Conservation (phyloP, 2,113 vertebrate genomes). For the Dromaius novaehollandiae region DNA sequence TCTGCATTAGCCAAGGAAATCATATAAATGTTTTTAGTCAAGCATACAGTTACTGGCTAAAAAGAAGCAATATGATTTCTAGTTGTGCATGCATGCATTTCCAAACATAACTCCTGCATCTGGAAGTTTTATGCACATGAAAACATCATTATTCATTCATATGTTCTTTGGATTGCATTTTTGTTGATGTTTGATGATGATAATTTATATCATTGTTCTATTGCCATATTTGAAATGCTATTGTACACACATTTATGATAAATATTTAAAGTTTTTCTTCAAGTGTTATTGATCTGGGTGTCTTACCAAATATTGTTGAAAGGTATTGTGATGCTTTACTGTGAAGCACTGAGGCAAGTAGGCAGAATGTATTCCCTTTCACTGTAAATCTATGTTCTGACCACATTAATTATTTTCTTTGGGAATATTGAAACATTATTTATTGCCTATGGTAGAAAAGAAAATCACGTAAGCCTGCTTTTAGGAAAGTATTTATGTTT, state of each 20-base stretch:
- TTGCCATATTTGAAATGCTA: conserved; percentile 54
- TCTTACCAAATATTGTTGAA: not conserved
- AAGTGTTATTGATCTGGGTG: not conserved
- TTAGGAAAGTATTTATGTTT: not conserved
- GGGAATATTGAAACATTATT: not conserved
- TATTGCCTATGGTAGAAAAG: not conserved
- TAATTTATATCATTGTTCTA: conserved; percentile 55
- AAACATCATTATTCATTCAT: conserved; percentile 16
- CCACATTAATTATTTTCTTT: not conserved
- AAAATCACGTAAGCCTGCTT: not conserved
- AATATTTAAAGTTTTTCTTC: conserved; percentile 61
- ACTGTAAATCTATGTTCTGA: not conserved
- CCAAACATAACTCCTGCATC: not conserved
- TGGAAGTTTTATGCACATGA: conserved; percentile 4
- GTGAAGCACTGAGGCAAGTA: not conserved
- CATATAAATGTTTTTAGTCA: not conserved
- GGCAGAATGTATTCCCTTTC: not conserved
- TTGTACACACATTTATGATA: conserved; percentile 27
- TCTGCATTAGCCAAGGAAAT: conserved; percentile 28
- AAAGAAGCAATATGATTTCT: conserved; percentile 12
- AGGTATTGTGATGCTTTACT: not conserved
- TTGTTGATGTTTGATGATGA: conserved; percentile 42
- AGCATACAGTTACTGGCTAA: not conserved
- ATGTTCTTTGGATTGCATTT: conserved; percentile 46
- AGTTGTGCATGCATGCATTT: conserved; percentile 11